Conservation (phyloP, 2,888 invertebrate genomes). For the Buathra laborator region DNA sequence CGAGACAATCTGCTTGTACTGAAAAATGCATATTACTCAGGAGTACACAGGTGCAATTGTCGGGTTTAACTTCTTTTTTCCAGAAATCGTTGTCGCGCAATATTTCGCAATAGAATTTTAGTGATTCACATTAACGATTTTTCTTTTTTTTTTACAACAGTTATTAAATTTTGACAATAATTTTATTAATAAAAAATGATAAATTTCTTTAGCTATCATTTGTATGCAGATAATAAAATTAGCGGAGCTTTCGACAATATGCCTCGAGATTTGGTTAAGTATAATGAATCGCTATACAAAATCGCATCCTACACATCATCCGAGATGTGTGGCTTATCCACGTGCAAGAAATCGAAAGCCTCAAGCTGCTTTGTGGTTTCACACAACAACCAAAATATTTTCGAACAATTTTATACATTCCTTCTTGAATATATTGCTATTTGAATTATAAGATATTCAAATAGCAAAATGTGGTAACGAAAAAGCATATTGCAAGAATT, state of each 20-base stretch:
- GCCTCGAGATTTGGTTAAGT: not conserved
- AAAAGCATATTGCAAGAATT: slow-evolving; percentile 9
- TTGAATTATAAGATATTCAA: not conserved
- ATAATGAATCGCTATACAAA: no score
- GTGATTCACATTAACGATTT: not conserved
- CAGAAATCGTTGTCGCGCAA: not conserved
- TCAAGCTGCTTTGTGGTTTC: not conserved
- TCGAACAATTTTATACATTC: slow-evolving; percentile 4
- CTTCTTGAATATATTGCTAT: no score
- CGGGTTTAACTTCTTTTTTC: not conserved
- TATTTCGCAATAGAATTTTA: not conserved
- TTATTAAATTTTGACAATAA: not conserved
- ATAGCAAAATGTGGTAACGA: not conserved
- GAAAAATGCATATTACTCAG: not conserved
- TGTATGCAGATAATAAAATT: not conserved
- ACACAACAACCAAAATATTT: not conserved
- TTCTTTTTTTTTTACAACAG: not conserved
- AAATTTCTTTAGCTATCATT: not conserved
- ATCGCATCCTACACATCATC: no score
- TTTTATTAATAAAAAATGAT: not conserved
- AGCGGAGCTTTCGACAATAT: not conserved
- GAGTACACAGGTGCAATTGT: not conserved
- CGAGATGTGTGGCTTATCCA: no score
- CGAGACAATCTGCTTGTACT: no score
- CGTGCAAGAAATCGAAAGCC: not conserved